A percentile compares a stretch with the other conserved stretches of the same genome.
Evolutionary conservation across 2,113 vertebrate species (phyloP).

Genomic region (Ramphastos sulfuratus): DNA sequence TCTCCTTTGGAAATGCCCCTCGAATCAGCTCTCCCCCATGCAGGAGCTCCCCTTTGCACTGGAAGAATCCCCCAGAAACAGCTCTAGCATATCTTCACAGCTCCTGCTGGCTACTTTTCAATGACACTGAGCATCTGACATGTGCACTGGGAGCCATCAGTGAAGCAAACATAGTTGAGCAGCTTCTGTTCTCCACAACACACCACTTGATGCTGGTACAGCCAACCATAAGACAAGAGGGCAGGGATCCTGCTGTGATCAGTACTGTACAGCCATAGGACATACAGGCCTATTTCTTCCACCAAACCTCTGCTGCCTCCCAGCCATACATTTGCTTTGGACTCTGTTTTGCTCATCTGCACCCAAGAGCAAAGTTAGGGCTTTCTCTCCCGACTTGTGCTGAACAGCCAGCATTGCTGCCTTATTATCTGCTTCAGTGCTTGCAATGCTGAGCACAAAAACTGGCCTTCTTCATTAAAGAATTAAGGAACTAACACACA

Average conservation of each 20-base stretch:
- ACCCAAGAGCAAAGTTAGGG: background rate
- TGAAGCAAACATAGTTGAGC: accelerated
- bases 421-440: background rate
- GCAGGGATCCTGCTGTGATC: background rate
- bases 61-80: background rate
- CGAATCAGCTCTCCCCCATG: background rate
- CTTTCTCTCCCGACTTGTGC: background rate
- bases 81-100: background rate
- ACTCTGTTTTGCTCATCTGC: background rate
- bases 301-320: background rate
- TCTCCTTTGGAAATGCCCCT: background rate
- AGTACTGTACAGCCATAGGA: background rate
- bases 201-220: accelerated
- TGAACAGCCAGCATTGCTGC: background rate
- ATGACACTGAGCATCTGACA: background rate
- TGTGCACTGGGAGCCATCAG: accelerated
- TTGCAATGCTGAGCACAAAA: slow-evolving; percentile 27
- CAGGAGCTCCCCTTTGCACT: background rate
- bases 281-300: background rate
- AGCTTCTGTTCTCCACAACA: background rate
- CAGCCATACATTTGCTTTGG: background rate
- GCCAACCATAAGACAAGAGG: accelerated
- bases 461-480: slow-evolving; percentile 26
- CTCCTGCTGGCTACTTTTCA: background rate
- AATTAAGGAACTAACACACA: slow-evolving; percentile 2